A percentile compares a stretch with the other conserved stretches of the same genome.
Evolutionary conservation across 92 coral and sea anemone species (phyloP).

Genomic region (Porites evermanni): DNA sequence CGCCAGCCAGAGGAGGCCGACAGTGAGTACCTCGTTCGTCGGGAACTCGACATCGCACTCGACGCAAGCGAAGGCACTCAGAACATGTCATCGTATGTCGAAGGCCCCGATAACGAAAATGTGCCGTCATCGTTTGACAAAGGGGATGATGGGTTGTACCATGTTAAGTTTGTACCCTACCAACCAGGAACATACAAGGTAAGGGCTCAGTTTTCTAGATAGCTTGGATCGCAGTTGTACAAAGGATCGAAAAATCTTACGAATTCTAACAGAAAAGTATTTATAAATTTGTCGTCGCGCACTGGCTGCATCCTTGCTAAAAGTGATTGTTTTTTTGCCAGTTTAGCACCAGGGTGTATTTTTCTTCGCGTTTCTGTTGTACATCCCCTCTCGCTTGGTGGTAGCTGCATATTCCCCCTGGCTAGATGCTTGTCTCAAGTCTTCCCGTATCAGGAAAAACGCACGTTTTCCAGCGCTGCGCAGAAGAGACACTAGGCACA

Average conservation of each 20-base stretch:
- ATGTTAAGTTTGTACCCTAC: conserved; percentile 81
- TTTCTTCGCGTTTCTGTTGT: no score
- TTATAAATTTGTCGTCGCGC: no score
- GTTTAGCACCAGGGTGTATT: no score
- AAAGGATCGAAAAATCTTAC: no score
- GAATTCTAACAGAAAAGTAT: no score
- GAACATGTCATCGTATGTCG: conserved; percentile 75
- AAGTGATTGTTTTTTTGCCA: no score
- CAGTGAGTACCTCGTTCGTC: conserved; percentile 79
- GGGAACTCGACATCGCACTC: conserved; percentile 87
- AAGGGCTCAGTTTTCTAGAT: neutral
- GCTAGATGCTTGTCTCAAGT: no score
- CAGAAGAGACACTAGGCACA: neutral
- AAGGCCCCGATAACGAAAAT: conserved; percentile 85
- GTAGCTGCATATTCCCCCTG: no score
- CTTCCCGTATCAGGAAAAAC: no score
- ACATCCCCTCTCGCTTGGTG: no score
- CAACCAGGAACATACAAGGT: conserved; percentile 80
- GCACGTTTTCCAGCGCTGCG: no score
- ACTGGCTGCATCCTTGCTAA: no score
- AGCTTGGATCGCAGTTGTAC: neutral
- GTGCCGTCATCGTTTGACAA: conserved; percentile 74
- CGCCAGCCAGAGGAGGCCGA: conserved; percentile 64
- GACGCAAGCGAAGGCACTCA: conserved; percentile 76
- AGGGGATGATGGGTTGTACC: conserved; percentile 77